Conservation (phyloP, 1,140 invertebrate genomes). For the Nymphalis io region DNA sequence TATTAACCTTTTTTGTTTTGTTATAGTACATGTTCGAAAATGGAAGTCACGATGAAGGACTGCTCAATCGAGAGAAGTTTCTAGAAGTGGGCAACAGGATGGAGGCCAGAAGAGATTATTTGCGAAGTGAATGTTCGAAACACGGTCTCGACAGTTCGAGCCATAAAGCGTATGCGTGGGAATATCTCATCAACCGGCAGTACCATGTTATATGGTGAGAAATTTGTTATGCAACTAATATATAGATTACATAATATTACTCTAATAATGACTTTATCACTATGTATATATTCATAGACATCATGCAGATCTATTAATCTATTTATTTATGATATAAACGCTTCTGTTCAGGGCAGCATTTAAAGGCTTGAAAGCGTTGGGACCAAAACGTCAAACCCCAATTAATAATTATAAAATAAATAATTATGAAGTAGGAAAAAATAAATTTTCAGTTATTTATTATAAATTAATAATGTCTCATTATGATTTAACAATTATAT, state of each 20-base stretch:
- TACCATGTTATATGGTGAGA: conserved; percentile 88
- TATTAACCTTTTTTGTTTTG: conserved; percentile 43
- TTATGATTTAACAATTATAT: too few species aligned
- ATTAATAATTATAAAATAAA: too few species aligned
- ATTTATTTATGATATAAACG: too few species aligned
- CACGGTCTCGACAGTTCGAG: conserved; percentile 57
- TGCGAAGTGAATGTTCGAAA: conserved; percentile 57
- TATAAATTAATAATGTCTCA: too few species aligned
- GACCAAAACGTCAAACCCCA: too few species aligned
- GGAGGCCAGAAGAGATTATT: conserved; percentile 63
- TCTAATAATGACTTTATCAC: neutral
- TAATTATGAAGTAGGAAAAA: too few species aligned
- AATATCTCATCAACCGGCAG: conserved; percentile 89
- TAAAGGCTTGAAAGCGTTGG: too few species aligned
- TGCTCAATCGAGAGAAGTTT: conserved; percentile 64
- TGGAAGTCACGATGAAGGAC: conserved; percentile 63
- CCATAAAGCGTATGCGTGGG: conserved; percentile 86
- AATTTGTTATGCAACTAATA: conserved; percentile 7
- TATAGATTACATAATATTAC: neutral
- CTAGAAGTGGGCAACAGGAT: conserved; percentile 69
- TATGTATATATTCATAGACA: neutral
- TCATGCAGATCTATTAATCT: too few species aligned
- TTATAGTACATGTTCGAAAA: conserved; percentile 73
- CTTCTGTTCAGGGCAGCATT: too few species aligned
- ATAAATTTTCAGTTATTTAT: too few species aligned